Evolutionary conservation across 1,140 invertebrate species (phyloP).

Genomic region (Drosophila parvula): DNA sequence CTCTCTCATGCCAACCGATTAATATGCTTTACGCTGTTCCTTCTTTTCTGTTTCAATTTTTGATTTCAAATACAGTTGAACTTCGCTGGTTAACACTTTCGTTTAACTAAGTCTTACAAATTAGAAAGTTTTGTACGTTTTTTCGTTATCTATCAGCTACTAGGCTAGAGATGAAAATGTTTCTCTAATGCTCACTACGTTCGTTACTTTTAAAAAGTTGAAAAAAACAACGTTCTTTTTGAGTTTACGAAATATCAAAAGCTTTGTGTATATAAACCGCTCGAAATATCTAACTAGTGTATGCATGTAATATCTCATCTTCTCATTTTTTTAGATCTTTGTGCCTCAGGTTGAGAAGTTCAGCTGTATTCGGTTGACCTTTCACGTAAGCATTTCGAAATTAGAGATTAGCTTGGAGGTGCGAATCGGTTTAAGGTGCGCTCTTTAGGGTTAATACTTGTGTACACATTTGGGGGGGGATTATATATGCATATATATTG

Average conservation of each 20-base stretch:
- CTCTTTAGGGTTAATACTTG: slow-evolving; percentile 20
- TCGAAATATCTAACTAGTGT: background rate
- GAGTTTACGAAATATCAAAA: slow-evolving; percentile 1
- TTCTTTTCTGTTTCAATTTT: background rate
- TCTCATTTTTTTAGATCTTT: background rate
- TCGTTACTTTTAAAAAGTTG: background rate
- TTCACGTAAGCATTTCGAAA: background rate
- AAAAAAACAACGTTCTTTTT: background rate
- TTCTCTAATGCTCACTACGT: background rate
- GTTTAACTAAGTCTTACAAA: slow-evolving; percentile 3
- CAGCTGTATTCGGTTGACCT: background rate
- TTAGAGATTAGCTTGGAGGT: background rate
- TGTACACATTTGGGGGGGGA: slow-evolving; percentile 1
- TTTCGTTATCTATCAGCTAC: background rate
- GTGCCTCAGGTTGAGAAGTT: background rate
- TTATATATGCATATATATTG: slow-evolving; percentile 8
- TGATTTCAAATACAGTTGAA: slow-evolving; percentile 2
- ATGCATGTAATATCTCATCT: background rate
- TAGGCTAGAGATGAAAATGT: background rate
- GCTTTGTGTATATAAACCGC: background rate
- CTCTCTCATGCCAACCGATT: background rate
- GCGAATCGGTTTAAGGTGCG: background rate
- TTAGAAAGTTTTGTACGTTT: background rate
- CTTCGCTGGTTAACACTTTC: background rate
- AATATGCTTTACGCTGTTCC: background rate